Percentiles rank a stretch among this genome's conserved stretches.
These are phyloP conservation scores for Macroteleia sp. DNA, from an alignment of 2,888 invertebrate species.

Conservation along the genomic window DNA sequence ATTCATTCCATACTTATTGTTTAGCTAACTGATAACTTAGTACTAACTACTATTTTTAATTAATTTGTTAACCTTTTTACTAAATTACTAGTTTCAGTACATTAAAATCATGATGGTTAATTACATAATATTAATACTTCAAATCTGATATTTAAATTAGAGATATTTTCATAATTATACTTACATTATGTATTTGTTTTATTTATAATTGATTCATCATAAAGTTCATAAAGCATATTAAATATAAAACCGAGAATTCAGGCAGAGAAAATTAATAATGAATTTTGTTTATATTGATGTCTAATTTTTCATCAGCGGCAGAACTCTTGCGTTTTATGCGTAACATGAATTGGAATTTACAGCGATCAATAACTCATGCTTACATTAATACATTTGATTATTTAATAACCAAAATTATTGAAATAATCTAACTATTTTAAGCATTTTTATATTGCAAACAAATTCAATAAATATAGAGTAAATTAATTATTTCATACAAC, in stretches of 20 bases:
- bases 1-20: too few species aligned
- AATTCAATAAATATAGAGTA: not conserved
- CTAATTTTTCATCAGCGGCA: constrained; percentile 3
- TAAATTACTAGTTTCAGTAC: too few species aligned
- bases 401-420: too few species aligned
- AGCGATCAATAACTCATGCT: constrained; percentile 8
- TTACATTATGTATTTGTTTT: constrained; percentile 2
- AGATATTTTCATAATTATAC: constrained; percentile 4
- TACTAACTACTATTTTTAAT: too few species aligned
- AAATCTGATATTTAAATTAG: constrained; percentile 12
- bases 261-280: not conserved
- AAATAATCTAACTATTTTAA: constrained; percentile 19
- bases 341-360: constrained; percentile 21
- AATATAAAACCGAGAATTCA: not conserved
- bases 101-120: too few species aligned
- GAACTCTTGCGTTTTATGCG: not conserved
- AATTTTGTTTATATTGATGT: constrained; percentile 8
- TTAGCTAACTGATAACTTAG: too few species aligned
- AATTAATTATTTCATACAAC: constrained; percentile 1
- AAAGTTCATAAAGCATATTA: not conserved
- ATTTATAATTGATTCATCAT: constrained; percentile 6
- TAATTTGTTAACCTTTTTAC: too few species aligned
- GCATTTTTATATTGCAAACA: not conserved
- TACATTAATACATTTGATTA: constrained; percentile 9
- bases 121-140: too few species aligned